Evolutionary conservation across 1,140 invertebrate genomes (phyloP), one percentile per base, ranked within the genome.

Genomic region (Gonatopus flavifemur): DNA sequence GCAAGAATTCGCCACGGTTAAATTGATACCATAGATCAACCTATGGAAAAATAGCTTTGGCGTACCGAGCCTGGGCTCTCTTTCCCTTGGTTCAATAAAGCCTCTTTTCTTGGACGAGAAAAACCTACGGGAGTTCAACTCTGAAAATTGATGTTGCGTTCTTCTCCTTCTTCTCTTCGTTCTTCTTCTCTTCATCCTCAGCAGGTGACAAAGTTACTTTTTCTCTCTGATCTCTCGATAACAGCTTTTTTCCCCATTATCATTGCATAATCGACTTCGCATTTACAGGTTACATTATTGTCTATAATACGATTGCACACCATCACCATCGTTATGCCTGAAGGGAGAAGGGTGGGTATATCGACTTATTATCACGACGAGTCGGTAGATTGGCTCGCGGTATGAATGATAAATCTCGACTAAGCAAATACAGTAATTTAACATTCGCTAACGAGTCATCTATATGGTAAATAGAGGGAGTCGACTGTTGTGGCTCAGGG

Each of bases 21-120:
- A 69, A 69, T 72, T 69, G 67, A 68, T 70, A 64, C 62, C 55
- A 70, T 72, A 69, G 61, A 70, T 70, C 68, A 70, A 64, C 53
- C 54, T 64, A 66, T 64, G 60, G 62, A 69, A 70, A 64, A 69
- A 69, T 66, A 52, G 52, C 57, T 64, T 47, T 45, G 49, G 48
- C 53, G 51, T 48, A 57, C 49, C 55, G 25, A 22, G 22, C 57
- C 40, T 44, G 50, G 52, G 38, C 41, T 51, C 39, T n/a, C 3
- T 22, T 21, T 20, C 12, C 24, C 37, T 13, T 12, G 19, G n/a
- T 10, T 61, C 58, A 59, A 61, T 61, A 59, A 61, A 55, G 46
- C 46, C 46, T 54, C 37, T 46, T 30, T 21, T 31, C 19, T 28
- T 43, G 28, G 24, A 21, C 16, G 46, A 42, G 20, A 44, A 49